Evolutionary conservation across 2,888 invertebrate species (phyloP).

Genomic region (Tenodera sinensis): DNA sequence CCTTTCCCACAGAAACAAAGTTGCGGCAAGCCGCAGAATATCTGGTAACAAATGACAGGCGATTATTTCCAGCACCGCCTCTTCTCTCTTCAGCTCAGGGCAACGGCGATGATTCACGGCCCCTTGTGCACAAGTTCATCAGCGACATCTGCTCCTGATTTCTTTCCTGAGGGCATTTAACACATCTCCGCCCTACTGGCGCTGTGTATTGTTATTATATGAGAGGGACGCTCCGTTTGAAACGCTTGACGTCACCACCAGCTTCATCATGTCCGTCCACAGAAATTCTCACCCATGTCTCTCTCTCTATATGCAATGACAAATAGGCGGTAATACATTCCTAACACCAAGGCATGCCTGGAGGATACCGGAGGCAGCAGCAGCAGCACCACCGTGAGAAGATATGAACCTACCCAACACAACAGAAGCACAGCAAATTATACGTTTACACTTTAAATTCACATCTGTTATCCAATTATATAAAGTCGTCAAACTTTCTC

Average conservation of each 20-base stretch:
- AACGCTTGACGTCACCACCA: not conserved
- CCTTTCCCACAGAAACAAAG: not conserved
- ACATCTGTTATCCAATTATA: too few species aligned
- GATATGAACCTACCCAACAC: not conserved
- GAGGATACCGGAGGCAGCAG: not conserved
- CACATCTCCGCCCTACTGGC: not conserved
- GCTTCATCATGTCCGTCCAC: not conserved
- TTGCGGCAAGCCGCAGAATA: not conserved
- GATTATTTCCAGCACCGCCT: not conserved
- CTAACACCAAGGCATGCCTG: not conserved
- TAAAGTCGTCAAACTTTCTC: too few species aligned
- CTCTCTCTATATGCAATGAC: not conserved
- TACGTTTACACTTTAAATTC: too few species aligned
- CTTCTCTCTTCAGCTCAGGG: not conserved
- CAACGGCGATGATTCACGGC: not conserved
- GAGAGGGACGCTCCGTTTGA: not conserved
- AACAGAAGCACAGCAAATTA: too few species aligned
- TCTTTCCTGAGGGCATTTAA: not conserved
- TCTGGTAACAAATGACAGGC: not conserved
- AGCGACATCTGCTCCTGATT: not conserved
- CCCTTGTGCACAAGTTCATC: not conserved
- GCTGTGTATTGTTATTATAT: not conserved
- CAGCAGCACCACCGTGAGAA: too few species aligned
- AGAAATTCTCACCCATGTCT: not conserved
- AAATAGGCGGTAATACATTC: not conserved